Conservation (phyloP, 2,797 vertebrate species). For the Sarcoramphus papa region DNA sequence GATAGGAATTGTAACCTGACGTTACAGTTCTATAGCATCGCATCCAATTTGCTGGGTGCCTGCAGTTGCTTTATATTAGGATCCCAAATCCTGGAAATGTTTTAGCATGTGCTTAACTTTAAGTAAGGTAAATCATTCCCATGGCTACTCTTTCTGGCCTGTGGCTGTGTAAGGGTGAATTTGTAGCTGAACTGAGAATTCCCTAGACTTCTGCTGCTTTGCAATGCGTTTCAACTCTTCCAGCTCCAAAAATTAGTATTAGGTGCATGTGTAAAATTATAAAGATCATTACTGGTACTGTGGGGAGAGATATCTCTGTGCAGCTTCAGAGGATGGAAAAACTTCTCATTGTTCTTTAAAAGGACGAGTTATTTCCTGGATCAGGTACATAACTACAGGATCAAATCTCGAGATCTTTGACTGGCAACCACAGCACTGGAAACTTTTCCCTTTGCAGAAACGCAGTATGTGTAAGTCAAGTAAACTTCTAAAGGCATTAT, state of each 20-base stretch:
- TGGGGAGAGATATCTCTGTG: background rate
- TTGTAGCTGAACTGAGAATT: background rate
- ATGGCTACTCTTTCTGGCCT: background rate
- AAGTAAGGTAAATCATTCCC: background rate
- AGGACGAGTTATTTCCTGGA: background rate
- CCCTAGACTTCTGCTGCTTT: background rate
- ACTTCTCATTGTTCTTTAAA: background rate
- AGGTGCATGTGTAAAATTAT: background rate
- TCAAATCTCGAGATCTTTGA: background rate
- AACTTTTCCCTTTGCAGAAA: background rate
- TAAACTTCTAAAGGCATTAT: background rate
- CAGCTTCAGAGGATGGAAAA: background rate
- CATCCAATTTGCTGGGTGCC: background rate
- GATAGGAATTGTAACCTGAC: background rate
- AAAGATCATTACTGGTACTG: background rate
- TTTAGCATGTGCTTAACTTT: background rate
- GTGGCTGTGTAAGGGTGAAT: background rate
- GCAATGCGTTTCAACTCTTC: background rate
- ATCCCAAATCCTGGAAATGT: background rate
- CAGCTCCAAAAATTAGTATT: background rate
- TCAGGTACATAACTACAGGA: background rate
- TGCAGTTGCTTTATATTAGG: background rate
- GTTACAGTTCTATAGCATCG: background rate
- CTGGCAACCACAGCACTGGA: background rate
- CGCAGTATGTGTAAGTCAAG: fast-evolving